Conservation (phyloP, 2,888 invertebrate genomes). For the Coelogynopora nodosa region DNA sequence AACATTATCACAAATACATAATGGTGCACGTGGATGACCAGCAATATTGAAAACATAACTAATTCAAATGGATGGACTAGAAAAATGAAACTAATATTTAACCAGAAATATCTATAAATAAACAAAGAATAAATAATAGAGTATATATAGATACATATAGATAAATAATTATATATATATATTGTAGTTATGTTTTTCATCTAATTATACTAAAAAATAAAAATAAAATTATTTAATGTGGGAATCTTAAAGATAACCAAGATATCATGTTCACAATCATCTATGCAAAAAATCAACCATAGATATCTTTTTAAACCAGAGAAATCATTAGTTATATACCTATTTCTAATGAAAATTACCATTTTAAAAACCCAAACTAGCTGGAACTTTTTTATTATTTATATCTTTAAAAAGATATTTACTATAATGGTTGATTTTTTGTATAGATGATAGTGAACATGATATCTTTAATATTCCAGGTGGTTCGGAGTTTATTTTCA, state of each 20-base stretch:
- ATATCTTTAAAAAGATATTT: too few relatives aligned
- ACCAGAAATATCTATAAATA: background rate
- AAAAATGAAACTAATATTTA: background rate
- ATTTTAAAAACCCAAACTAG: too few relatives aligned
- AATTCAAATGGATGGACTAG: background rate
- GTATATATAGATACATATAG: background rate
- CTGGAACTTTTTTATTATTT: too few relatives aligned
- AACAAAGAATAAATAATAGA: background rate
- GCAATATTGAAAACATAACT: background rate
- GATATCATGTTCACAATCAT: background rate
- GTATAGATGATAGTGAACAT: too few relatives aligned
- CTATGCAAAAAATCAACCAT: too few relatives aligned
- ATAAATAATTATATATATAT: background rate
- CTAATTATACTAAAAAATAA: background rate
- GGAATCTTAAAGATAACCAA: background rate
- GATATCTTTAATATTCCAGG: too few relatives aligned
- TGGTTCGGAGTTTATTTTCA: too few relatives aligned
- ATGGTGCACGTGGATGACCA: background rate
- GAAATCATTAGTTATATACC: background rate
- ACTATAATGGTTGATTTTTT: too few relatives aligned
- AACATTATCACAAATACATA: background rate
- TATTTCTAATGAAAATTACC: background rate
- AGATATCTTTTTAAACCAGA: too few relatives aligned
- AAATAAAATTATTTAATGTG: slow-evolving; percentile 8
- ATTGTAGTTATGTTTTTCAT: background rate